Evolutionary conservation across 2,888 invertebrate genomes (phyloP), one percentile per base, ranked within the genome.

Genomic region (Lydus trimaculatus): DNA sequence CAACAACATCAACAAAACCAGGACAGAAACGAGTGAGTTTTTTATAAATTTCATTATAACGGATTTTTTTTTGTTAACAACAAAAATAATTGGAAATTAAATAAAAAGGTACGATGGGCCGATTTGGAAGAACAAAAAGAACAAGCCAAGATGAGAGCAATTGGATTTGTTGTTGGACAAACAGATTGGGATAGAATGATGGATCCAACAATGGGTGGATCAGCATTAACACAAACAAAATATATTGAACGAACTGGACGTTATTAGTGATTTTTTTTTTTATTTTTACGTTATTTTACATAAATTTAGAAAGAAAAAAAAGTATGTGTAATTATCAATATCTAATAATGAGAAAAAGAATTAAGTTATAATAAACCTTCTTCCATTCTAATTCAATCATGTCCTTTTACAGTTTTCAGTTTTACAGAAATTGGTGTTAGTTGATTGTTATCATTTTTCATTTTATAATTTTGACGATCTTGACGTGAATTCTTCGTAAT

Each of bases 171-270:
- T 63, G 96, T 98, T 69, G 98, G 98, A 0, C 97, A 97, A 82
- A 98, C 98, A 0, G 95, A 98, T 84, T 98, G 98, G 98, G 91
- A 92, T 73, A 90, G 96, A 75, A 96, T 98, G 93, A 96, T 96
- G 85, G 97, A 98, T 85, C 95, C 95, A 2, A 91, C 94, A 31
- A 92, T 92, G 84, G 97, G 97, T 5, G 91, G 93, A 79, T 91
- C 92, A 79, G 97, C 97, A 15, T 90, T 98, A 61, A 97, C 97
- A 68, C 93, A 94, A 85, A 98, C 97, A 74, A 98, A 98, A 88
- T 98, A 95, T 85, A 95, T 96, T 77, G 94, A 91, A 81, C 75
- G 74, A 43, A 68, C 66, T 23, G 67, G 71, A 63, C 68, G 65
- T 39, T 66, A 48, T 58, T 58, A 64, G 52, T 70, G 61, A 64